Conservation (phyloP, 2,797 vertebrate species). For the Sciurus carolinensis region DNA sequence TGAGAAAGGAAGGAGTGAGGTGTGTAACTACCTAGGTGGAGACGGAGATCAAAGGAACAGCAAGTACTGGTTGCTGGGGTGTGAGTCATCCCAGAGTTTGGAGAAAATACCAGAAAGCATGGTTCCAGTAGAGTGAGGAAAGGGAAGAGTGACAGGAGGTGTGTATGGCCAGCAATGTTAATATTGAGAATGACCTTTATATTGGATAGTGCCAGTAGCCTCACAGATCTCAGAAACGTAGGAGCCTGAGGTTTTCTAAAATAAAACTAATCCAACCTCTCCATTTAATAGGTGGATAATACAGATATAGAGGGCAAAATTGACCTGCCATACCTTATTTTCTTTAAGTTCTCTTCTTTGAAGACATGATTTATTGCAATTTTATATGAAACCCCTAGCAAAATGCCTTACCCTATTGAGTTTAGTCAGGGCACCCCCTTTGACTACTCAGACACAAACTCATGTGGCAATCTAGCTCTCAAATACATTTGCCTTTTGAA, state of each 20-base stretch:
- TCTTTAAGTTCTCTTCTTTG: not conserved
- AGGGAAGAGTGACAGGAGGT: not conserved
- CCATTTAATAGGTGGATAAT: not conserved
- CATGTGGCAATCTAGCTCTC: not conserved
- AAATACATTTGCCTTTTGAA: slow-evolving; percentile 47
- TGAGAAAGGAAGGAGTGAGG: not conserved
- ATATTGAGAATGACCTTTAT: not conserved
- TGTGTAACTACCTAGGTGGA: not conserved
- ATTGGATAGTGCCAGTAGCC: not conserved
- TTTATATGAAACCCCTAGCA: not conserved
- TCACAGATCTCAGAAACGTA: not conserved
- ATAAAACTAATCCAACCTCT: not conserved
- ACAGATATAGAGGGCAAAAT: not conserved
- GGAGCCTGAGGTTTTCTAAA: not conserved
- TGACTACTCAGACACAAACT: slow-evolving; percentile 1
- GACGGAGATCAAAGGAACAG: not conserved
- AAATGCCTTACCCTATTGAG: not conserved
- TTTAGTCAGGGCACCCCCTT: not conserved
- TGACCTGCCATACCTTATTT: not conserved
- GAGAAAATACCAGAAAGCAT: not conserved
- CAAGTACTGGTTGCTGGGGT: not conserved
- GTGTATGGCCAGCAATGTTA: not conserved
- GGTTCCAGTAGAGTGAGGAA: not conserved
- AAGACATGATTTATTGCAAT: not conserved
- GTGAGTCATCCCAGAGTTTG: not conserved